phyloP scores from a whole-genome alignment of 2,113 vertebrate species.

The Equus quagga region DNA sequence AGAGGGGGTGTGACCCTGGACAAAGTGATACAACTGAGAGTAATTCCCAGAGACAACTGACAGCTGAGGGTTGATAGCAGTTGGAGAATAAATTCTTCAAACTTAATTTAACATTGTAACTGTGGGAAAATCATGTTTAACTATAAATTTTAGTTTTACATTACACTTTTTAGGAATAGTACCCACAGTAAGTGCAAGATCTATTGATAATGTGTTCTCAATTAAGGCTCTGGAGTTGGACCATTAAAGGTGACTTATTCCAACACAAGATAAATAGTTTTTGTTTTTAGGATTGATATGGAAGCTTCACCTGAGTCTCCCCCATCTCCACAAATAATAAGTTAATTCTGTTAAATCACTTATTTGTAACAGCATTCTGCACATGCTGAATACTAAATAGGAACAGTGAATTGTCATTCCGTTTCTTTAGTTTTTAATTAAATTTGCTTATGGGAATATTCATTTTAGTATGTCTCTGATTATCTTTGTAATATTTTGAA shows the following conservation, averaged over 20 bases:
- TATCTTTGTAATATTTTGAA: conserved; percentile 57
- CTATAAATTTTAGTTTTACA: neutral
- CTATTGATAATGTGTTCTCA: neutral
- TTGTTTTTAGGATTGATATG: neutral
- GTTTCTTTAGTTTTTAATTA: conserved; percentile 37
- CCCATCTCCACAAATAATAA: neutral
- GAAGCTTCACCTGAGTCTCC: neutral
- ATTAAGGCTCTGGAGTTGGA: neutral
- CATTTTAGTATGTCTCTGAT: conserved; percentile 7
- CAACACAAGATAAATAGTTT: conserved; percentile 11
- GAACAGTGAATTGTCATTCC: neutral
- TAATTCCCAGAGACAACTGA: neutral
- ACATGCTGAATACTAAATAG: neutral
- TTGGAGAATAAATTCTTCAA: conserved; percentile 11
- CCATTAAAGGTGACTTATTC: conserved; percentile 37
- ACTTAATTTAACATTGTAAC: conserved; percentile 6
- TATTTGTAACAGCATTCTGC: conserved; percentile 19
- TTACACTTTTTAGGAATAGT: conserved; percentile 1
- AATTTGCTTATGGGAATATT: conserved; percentile 21
- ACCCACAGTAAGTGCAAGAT: neutral
- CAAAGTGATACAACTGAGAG: neutral
- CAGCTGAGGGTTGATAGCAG: neutral
- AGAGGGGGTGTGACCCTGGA: neutral
- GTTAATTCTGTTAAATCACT: conserved; percentile 45
- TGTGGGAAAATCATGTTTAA: conserved; percentile 56